Conservation (phyloP, 92 coral and sea anemone species). For the Ricordea florida region DNA sequence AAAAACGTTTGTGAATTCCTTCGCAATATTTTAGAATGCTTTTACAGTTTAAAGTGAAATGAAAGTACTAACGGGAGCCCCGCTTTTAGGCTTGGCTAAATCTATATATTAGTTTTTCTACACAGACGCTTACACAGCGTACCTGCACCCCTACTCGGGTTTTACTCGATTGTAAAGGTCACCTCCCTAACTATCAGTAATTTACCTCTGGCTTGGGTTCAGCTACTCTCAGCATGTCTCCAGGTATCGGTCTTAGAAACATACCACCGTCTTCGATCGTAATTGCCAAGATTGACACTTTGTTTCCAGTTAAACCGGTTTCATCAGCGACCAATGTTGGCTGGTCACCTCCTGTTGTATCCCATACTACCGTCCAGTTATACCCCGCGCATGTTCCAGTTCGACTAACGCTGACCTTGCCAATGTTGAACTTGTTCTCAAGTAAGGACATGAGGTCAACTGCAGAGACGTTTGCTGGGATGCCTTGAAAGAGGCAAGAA, state of each 20-base stretch:
- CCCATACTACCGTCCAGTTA: slow-evolving; percentile 81
- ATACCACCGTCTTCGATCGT: slow-evolving; percentile 77
- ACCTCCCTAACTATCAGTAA: too few species aligned
- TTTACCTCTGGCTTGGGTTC: slow-evolving; percentile 74
- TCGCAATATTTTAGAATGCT: too few species aligned
- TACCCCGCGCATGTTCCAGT: slow-evolving; percentile 64
- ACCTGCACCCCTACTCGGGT: background rate
- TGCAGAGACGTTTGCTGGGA: slow-evolving; percentile 62
- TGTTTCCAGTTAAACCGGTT: slow-evolving; percentile 73
- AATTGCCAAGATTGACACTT: slow-evolving; percentile 34
- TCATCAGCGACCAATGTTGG: slow-evolving; percentile 61
- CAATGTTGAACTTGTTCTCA: slow-evolving; percentile 67
- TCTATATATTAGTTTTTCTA: background rate
- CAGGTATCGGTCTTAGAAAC: slow-evolving; percentile 84
- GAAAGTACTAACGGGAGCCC: background rate
- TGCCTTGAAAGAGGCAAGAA: slow-evolving; percentile 12
- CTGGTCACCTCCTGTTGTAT: slow-evolving; percentile 78
- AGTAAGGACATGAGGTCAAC: slow-evolving; percentile 59
- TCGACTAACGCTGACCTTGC: slow-evolving; percentile 65
- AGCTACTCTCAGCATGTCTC: slow-evolving; percentile 84
- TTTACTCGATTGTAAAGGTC: too few species aligned
- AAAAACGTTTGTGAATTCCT: too few species aligned
- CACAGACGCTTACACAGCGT: background rate
- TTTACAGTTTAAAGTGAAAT: background rate
- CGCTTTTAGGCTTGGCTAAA: background rate